These are phyloP conservation scores for Melozone crissalis DNA, from an alignment of 2,113 vertebrate genomes.

Conservation along the genomic window DNA sequence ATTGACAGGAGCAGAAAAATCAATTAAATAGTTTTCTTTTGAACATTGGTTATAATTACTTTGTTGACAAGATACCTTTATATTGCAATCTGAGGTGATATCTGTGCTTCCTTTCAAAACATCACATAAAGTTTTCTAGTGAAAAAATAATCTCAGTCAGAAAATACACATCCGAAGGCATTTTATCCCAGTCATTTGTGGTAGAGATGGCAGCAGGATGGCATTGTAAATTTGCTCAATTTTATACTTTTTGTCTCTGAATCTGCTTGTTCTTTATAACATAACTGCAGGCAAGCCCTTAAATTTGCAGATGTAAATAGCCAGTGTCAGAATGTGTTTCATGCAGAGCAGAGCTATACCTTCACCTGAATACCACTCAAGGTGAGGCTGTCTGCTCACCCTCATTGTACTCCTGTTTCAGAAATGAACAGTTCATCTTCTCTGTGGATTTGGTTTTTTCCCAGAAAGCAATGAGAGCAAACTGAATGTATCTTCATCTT, in stretches of 20 bases:
- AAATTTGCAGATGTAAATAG: not conserved
- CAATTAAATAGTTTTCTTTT: not conserved
- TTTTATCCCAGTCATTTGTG: not conserved
- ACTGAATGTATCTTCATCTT: not conserved
- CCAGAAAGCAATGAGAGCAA: not conserved
- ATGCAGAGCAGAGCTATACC: not conserved
- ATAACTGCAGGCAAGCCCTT: not conserved
- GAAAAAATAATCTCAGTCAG: not conserved
- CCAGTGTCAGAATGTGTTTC: not conserved
- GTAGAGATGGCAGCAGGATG: not conserved
- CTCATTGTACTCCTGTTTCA: not conserved
- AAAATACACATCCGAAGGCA: not conserved
- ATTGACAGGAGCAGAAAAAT: not conserved
- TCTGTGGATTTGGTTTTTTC: not conserved
- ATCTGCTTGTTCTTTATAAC: not conserved
- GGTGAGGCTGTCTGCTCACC: not conserved
- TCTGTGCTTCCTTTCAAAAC: not conserved
- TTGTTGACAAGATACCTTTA: not conserved
- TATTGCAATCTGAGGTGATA: not conserved
- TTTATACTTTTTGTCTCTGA: not conserved
- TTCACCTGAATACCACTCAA: not conserved
- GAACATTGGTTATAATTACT: not conserved
- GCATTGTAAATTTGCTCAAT: not conserved
- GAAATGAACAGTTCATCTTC: not conserved
- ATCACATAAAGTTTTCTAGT: not conserved